These are phyloP conservation scores for Pseudoatta argentina DNA, from an alignment of 1,140 invertebrate species.

Conservation along the genomic window DNA sequence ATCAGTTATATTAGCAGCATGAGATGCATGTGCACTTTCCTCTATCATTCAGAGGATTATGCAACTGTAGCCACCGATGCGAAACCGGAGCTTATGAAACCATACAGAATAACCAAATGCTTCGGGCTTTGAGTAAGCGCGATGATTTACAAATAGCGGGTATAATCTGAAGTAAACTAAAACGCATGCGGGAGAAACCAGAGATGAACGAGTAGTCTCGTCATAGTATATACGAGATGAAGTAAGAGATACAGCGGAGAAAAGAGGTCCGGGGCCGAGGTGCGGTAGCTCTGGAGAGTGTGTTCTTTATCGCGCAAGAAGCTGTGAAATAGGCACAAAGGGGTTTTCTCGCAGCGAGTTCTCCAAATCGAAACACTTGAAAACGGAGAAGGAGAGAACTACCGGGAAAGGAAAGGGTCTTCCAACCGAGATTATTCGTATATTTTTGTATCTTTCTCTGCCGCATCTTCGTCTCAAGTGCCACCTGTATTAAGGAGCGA, in stretches of 20 bases:
- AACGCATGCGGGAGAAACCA: slow-evolving; percentile 22
- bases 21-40: not conserved
- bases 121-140: slow-evolving; percentile 13
- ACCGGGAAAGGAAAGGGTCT: not conserved
- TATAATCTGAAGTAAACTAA: slow-evolving; percentile 38
- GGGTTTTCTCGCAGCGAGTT: slow-evolving; percentile 71
- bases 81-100: slow-evolving; percentile 28
- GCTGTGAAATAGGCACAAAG: slow-evolving; percentile 80
- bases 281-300: slow-evolving; percentile 73
- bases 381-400: slow-evolving; percentile 45
- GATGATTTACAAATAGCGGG: slow-evolving; percentile 36
- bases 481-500: slow-evolving; percentile 28
- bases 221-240: slow-evolving; percentile 22
- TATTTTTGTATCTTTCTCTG: slow-evolving; percentile 49
- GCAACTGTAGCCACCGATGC: slow-evolving; percentile 10
- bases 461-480: slow-evolving; percentile 10
- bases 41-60: slow-evolving; percentile 21
- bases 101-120: slow-evolving; percentile 30
- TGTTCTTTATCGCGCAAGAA: slow-evolving; percentile 78
- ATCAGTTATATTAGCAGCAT: not conserved
- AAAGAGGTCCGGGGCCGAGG: slow-evolving; percentile 74
- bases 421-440: slow-evolving; percentile 32
- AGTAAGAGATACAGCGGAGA: slow-evolving; percentile 39
- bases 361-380: slow-evolving; percentile 72
- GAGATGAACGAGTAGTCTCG: slow-evolving; percentile 26